Evolutionary conservation across 1,140 invertebrate species (phyloP).

Genomic region (Ceratosolen fusciceps): DNA sequence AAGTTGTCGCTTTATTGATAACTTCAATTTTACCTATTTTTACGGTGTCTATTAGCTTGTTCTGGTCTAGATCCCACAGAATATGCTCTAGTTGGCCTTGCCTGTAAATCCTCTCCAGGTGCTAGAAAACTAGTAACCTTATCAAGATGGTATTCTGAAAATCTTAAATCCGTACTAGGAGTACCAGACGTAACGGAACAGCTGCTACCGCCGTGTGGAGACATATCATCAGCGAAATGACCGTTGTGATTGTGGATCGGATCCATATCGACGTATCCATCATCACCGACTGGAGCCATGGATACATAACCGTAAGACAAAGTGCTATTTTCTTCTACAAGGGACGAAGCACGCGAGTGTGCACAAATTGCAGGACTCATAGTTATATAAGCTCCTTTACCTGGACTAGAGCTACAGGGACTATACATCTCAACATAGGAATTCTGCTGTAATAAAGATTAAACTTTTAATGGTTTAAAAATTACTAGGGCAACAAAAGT

Average conservation of each 20-base stretch:
- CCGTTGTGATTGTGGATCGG: slow-evolving; percentile 65
- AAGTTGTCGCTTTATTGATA: too few species aligned
- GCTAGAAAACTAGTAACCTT: slow-evolving; percentile 78
- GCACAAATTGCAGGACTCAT: slow-evolving; percentile 72
- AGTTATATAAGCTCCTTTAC: slow-evolving; percentile 71
- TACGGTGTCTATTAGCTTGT: slow-evolving; percentile 66
- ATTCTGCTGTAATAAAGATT: slow-evolving; percentile 60
- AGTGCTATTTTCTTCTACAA: slow-evolving; percentile 58
- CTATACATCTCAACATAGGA: slow-evolving; percentile 76
- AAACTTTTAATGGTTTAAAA: too few species aligned
- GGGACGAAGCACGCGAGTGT: slow-evolving; percentile 64
- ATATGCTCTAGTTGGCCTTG: slow-evolving; percentile 83
- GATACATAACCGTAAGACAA: slow-evolving; percentile 76
- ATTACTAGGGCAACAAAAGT: too few species aligned
- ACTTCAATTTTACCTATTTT: slow-evolving; percentile 63
- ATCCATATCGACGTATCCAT: slow-evolving; percentile 80
- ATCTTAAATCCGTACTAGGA: slow-evolving; percentile 76
- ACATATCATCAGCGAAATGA: slow-evolving; percentile 71
- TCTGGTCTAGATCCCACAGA: slow-evolving; percentile 88
- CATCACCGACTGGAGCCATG: slow-evolving; percentile 74
- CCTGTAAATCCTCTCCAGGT: slow-evolving; percentile 74
- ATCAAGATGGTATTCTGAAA: slow-evolving; percentile 78
- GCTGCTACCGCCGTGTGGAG: slow-evolving; percentile 74
- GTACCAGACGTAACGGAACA: slow-evolving; percentile 83
- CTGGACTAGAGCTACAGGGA: slow-evolving; percentile 70